Evolutionary conservation across 2,888 invertebrate species (phyloP), one percentile per base, ranked within the genome.

Genomic region (Erynnis tages): DNA sequence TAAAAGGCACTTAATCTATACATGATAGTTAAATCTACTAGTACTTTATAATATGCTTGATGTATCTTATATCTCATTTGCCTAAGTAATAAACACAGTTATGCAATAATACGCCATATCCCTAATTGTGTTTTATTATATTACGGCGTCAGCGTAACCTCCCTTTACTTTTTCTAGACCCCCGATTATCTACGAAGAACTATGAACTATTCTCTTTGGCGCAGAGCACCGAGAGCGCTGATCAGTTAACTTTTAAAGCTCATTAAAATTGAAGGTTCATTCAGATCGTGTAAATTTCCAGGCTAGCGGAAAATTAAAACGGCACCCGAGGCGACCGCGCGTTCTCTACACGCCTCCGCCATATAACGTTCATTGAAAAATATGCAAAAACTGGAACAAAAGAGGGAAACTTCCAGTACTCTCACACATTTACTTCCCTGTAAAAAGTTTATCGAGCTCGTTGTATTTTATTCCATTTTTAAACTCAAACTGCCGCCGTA

Each of bases 201-300:
- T 58, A 10, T 19, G 19, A 37, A 37, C 58, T 35, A 50, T 34
- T 41, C 41, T 49, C 32, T 32, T 21, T 54, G 53, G 50, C 40
- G 56, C 53, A 54, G 54, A 58, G 49, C 69, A 57, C 54, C 55
- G 66, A 70, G 70, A 59, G 63, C 69, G 71, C 71, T 75, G 79
- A 86, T 84, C 80, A 82, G 81, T 85, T 84, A 85, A 85, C 83
- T 86, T 85, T 84, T 82, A 79, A 78, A 82, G 82, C 84, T 88
- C 88, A 87, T 88, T 89, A 88, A 89, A 89, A 86, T 82, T 85
- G 84, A 87, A 79, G 81, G 80, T 84, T 82, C 86, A 82, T 86
- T 88, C 80, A 71, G 73, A 74, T 74, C 73, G 79, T 79, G 79
- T 83, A 82, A 77, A 85, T 82, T 83, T 83, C 71, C 78, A 74